Percentiles rank a stretch among this genome's conserved stretches.
Evolutionary conservation across 2,888 invertebrate genomes (phyloP).

Genomic region (Abscondita cerata): DNA sequence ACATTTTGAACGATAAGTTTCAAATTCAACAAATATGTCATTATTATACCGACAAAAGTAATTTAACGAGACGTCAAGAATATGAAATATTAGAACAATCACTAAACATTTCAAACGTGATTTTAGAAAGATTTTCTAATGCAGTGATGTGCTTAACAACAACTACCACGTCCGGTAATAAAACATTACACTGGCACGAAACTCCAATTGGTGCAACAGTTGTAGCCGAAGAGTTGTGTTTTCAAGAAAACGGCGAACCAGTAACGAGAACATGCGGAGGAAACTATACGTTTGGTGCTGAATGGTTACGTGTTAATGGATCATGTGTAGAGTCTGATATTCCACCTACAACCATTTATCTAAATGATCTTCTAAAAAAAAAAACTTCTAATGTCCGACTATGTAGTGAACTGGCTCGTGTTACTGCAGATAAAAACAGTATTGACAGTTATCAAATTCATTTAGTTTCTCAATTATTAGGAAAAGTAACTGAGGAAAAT

Average conservation of each 20-base stretch:
- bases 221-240: conserved; percentile 63
- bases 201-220: conserved; percentile 61
- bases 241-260: conserved; percentile 64
- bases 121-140: neutral
- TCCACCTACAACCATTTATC: conserved; percentile 23
- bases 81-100: neutral
- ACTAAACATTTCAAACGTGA: neutral
- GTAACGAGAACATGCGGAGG: conserved; percentile 64
- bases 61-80: neutral
- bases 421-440: conserved; percentile 21
- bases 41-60: neutral
- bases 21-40: conserved; percentile 1
- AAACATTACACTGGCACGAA: conserved; percentile 55
- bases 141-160: conserved; percentile 24
- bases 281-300: conserved; percentile 62
- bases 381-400: conserved; percentile 13
- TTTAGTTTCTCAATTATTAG: conserved; percentile 33
- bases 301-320: conserved; percentile 59
- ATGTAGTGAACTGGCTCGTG: conserved; percentile 14
- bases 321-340: conserved; percentile 21
- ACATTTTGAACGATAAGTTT: neutral
- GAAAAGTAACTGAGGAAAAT: conserved; percentile 5
- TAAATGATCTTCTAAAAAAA: conserved; percentile 40
- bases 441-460: conserved; percentile 31
- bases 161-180: conserved; percentile 5